Percentiles rank a stretch among this genome's conserved stretches.
Conservation (phyloP, 2,797 vertebrate species). For the Cryptoprocta ferox region DNA sequence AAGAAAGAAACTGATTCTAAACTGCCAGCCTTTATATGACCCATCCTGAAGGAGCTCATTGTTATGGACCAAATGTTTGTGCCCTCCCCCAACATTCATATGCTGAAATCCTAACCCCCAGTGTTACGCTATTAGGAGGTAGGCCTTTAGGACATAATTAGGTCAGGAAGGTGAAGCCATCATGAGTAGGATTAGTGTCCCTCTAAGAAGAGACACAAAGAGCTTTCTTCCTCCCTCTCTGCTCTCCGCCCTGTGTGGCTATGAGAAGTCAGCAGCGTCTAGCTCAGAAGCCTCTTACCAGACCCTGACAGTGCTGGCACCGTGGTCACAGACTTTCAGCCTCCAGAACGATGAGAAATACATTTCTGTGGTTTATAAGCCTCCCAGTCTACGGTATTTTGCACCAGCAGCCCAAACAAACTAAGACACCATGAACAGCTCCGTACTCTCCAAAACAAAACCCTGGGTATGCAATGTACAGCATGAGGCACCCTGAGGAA, state of each 20-base stretch:
- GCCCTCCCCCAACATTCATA: neutral
- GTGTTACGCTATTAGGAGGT: neutral
- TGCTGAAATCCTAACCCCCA: neutral
- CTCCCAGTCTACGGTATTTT: neutral
- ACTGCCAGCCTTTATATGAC: neutral
- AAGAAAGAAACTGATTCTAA: neutral
- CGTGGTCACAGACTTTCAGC: neutral
- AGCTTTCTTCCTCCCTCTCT: neutral
- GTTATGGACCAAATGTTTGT: neutral
- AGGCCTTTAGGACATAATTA: neutral
- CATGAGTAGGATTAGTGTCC: neutral
- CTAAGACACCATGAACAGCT: neutral
- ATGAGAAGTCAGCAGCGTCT: neutral
- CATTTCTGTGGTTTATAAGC: neutral
- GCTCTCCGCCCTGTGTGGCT: neutral
- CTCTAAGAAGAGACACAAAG: neutral
- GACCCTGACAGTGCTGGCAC: accelerated
- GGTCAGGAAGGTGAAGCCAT: neutral
- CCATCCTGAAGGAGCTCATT: neutral
- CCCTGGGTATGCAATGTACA: neutral
- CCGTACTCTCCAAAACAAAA: neutral
- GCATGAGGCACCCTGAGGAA: neutral
- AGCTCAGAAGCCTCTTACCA: neutral
- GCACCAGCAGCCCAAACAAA: neutral
- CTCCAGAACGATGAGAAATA: neutral